These are phyloP conservation scores for Dendronephthya gigantea DNA, from an alignment of 64 coral and sea anemone genomes.

Conservation along the genomic window DNA sequence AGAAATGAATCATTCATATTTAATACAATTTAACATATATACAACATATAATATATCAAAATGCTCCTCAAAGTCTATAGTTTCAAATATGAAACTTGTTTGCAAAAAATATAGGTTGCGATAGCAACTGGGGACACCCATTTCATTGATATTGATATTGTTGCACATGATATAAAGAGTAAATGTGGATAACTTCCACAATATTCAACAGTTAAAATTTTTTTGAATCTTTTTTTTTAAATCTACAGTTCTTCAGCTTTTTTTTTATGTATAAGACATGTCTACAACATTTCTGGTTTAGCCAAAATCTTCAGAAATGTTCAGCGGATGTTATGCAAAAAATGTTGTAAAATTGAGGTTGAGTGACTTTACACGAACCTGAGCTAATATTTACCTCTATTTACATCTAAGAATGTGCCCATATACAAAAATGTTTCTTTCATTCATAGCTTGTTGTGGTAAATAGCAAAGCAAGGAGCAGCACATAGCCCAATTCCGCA, in stretches of 20 bases:
- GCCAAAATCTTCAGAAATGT: neutral
- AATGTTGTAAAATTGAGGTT: neutral
- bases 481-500: neutral
- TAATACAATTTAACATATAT: too few species aligned
- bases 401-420: neutral
- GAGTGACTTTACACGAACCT: neutral
- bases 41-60: too few species aligned
- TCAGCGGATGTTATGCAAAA: neutral
- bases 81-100: conserved; percentile 13
- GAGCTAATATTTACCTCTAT: too few species aligned
- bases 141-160: neutral
- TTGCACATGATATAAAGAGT: neutral
- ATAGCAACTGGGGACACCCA: neutral
- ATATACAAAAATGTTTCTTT: neutral
- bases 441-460: neutral
- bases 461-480: neutral
- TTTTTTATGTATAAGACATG: neutral
- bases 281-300: neutral
- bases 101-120: neutral
- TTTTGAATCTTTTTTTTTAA: neutral
- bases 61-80: too few species aligned
- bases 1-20: too few species aligned
- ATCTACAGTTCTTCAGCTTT: conserved; percentile 7
- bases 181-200: too few species aligned
- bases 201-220: neutral